Evolutionary conservation across 2,888 invertebrate genomes (phyloP).

Genomic region (Lasioglossum oenotherae): DNA sequence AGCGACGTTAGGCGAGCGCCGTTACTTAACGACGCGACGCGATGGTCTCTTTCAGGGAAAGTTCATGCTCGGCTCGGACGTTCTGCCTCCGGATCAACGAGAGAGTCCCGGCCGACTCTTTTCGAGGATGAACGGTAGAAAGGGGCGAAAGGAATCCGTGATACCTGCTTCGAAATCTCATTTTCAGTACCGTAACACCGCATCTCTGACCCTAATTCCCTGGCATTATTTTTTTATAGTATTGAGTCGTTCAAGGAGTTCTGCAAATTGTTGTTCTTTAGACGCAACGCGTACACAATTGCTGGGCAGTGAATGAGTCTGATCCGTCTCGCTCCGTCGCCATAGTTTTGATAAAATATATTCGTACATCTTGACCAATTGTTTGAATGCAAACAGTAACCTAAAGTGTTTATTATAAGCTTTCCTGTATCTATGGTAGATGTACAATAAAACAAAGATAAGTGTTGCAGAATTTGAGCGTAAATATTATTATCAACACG

Average conservation of each 20-base stretch:
- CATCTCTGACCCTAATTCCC: neutral
- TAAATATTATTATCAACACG: neutral
- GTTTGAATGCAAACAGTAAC: too few species aligned
- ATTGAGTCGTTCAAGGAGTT: neutral
- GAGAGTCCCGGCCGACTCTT: slow-evolving; percentile 3
- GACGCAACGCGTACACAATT: too few species aligned
- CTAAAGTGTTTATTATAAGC: too few species aligned
- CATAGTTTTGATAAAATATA: too few species aligned
- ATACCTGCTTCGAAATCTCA: slow-evolving; percentile 6
- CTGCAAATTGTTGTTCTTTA: too few species aligned
- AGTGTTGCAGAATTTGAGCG: neutral
- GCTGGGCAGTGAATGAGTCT: too few species aligned
- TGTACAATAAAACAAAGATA: neutral
- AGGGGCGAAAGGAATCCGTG: slow-evolving; percentile 34
- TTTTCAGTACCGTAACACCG: neutral
- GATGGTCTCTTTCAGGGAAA: slow-evolving; percentile 46
- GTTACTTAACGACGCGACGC: slow-evolving; percentile 64
- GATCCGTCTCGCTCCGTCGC: too few species aligned
- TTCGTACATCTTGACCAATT: too few species aligned
- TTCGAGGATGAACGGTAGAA: slow-evolving; percentile 30
- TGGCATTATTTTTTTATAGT: neutral
- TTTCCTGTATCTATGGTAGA: too few species aligned
- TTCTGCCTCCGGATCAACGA: slow-evolving; percentile 30
- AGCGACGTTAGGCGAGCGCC: slow-evolving; percentile 52
- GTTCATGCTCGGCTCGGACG: slow-evolving; percentile 32